Evolutionary conservation across 1,140 invertebrate genomes (phyloP), one percentile per base, ranked within the genome.

Genomic region (Microplitis mediator): DNA sequence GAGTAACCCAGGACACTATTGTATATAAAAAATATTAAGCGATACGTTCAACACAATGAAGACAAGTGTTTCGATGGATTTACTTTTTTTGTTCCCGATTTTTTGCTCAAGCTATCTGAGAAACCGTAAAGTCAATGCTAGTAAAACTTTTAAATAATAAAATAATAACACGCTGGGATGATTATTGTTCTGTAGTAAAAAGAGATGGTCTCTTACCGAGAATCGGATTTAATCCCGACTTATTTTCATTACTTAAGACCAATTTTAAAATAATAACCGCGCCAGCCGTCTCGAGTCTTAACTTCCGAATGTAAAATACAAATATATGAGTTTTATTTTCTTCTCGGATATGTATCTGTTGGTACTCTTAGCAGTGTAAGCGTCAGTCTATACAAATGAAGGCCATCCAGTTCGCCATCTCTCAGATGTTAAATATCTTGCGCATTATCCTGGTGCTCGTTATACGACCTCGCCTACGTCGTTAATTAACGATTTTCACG

Each of bases 401-500:
- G 73, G 71, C 60, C 68, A 73, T 68, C 32, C 65, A 73, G 74
- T 73, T 73, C 71, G 69, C 71, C 66, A 69, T 51, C 69, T 45
- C 39, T 45, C 8, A 45, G 39, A 45, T 45, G 11, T 45, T 45
- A 45, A 64, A 23, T 52, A 72, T 73, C 66, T 69, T 56, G 64
- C 58, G 51, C 62, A 23, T 31, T 72, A 50, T 36, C 67, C 52
- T 63, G 39, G 70, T 52, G 63, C 62, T 72, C 70, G 35, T 72
- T 66, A 45, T 45, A 72, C 63, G 52, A 66, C 62, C 70, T 73
- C 56, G 73, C 60, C 65, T 67, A 71, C 65, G 65, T 76, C 58
- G 69, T 76, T 76, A 76, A 71, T 73, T 72, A 72, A 74, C 62
- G 69, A 71, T 71, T 74, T 74, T 71, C 73, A 71, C 69, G 69